Base-by-base conservation (phyloP, 2,888 invertebrate genomes). In the Mythimna pallens region DNA sequence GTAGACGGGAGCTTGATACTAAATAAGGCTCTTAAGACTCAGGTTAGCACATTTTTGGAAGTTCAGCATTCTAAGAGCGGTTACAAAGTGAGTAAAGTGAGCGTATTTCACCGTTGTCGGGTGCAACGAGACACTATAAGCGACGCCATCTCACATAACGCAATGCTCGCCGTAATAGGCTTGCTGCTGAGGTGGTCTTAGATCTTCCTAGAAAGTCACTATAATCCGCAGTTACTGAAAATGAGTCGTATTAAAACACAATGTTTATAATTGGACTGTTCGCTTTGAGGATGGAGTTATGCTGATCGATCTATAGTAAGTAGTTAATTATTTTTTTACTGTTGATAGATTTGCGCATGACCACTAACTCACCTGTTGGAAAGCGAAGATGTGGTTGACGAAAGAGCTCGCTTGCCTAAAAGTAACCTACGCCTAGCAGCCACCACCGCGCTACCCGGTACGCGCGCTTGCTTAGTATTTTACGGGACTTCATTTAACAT, bases 121-220 rank as follows among this genome's bases (percentile, higher is more conserved):
- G 78, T 87, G 89, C 87, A 91, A 91, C 83, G 76, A 86, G 88
- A 90, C 85, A 86, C 82, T 87, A 70, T 80, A 81, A 80, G 78
- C 89, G 83, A 87, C 85, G 87, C 87, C 87, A 86, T 87, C 89
- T 93, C 91, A 83, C 84, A 89, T 92, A 88, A 86, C 92, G 88
- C 87, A 88, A 87, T 89, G 83, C 84, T 86, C 76, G 76, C 89
- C 87, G 84, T 90, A 91, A 91, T 89, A 90, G 89, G 88, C 72
- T 76, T 74, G 78, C 76, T 73, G 67, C 80, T 78, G 77, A 82
- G 91, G 92, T 92, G 92, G 92, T 89, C 91, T 84, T 70, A 85
- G 81, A 88, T 85, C 78, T 90, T 90, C 89, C 76, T 84, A 86
- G 91, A 90, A 92, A 82, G 84, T 61, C 73, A 77, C 68, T 80